Base-by-base conservation (phyloP, 2,113 vertebrate genomes). In the Lepus timidus region DNA sequence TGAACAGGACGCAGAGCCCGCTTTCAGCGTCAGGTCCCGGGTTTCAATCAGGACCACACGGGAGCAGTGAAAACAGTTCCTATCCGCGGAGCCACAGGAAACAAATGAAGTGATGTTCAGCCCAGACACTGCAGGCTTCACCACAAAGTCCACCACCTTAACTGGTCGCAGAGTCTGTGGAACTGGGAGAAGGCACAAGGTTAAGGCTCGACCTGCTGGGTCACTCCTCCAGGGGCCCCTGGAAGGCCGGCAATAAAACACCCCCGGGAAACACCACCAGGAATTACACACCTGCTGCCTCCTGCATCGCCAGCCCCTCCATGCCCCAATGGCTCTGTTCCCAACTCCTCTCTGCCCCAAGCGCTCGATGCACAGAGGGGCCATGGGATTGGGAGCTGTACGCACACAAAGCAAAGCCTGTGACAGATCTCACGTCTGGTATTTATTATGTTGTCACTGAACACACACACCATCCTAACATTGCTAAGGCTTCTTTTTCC, bases 101-200 rank as follows among this genome's bases (percentile, higher is more conserved):
- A 86, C 61, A 75, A 93, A 27, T 16, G 39, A 68, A 62, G 74
- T 90, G 71, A 27, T 1, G 17, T 39, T 81, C 65, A 9, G 49
- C n/a, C 61, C 52, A 88, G 75, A 58, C 65, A 75, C 0, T 0
- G 79, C n/a, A 33, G 61, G 67, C 39, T 0, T 0, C 25, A 73
- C 58, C 80, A 5, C 76, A 44, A 87, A 68, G 74, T 6, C 61
- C 31, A 73, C 19, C 70, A 51, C 52, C 51, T 88, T 76, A 91
- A 84, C 8, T 82, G 62, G 70, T 55, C 17, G 13, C 25, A 83
- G 75, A 92, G 82, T 31, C 80, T 49, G 39, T 0, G 62, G 51
- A 36, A 70, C 12, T 10, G 39, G 55, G 61, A 61, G 58, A 84
- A 29, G 91, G 62, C 11, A 49, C 20, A 1, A 22, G 55, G 55